Evolutionary conservation across 2,113 vertebrate genomes (phyloP), one percentile per base, ranked within the genome.

Genomic region (Cinclus cinclus): DNA sequence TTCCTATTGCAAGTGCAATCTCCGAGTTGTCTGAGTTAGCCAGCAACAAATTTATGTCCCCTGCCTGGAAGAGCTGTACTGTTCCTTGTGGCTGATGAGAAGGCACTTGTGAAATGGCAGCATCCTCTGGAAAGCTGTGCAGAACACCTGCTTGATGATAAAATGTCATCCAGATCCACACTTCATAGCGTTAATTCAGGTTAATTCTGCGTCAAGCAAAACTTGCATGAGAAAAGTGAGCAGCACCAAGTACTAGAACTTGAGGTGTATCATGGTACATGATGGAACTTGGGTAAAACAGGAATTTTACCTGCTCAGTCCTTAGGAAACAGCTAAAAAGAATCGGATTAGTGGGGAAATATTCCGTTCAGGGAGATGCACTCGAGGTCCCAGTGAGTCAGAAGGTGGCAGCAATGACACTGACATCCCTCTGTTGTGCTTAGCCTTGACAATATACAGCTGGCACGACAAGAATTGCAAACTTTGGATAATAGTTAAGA

Each of bases 321-420:
- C 49, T 92, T 52, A 68, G 56, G 42, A 70, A 92, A 46, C 20
- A 39, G 47, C 22, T 58, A 23, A 58, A 73, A 62, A 15, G 6
- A 47, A 41, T 5, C 9, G 41, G 49, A 79, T 63, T 30, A 20
- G 23, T 33, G 25, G 41, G 5, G 19, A 81, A 92, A 55, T 23
- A 75, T 11, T 74, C 9, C 2, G 10, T 1, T 5, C 21, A 49
- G 50, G 50, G 50, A 56, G 87, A 75, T 13, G 28, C 27, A 20
- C 68, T 77, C 5, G 16, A 67, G 60, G 68, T 77, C 41, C 11
- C 55, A 44, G 25, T 11, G 68, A 93, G 68, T 94, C 94, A 95
- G 92, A 93, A 97, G 89, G 60, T 87, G 89, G 83, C 69, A 94
- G 83, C 91, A 92, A 89, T 37, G 83, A 67, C 80, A 74, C 28